These are phyloP conservation scores for Hucho hucho DNA, from an alignment of 2,113 vertebrate genomes.

Conservation along the genomic window DNA sequence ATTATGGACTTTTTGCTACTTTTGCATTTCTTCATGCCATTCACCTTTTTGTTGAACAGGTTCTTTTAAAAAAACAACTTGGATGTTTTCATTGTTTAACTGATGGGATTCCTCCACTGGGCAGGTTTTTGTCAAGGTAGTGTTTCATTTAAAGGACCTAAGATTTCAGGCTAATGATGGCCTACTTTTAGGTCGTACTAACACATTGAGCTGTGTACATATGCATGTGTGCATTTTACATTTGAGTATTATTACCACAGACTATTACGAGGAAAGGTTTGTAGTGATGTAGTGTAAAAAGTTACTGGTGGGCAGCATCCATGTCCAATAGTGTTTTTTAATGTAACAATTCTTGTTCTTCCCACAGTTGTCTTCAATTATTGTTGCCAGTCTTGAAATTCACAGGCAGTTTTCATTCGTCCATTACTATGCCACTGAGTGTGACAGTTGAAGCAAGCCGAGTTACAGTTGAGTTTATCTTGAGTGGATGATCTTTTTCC, in stretches of 20 bases:
- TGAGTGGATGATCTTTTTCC: slow-evolving; percentile 41
- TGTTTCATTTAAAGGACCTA: slow-evolving; percentile 59
- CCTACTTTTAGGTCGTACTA: slow-evolving; percentile 23
- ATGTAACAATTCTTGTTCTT: slow-evolving; percentile 19
- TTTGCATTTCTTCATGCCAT: background rate
- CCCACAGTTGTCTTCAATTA: slow-evolving; percentile 14
- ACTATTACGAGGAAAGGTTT: slow-evolving; percentile 10
- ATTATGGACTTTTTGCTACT: background rate
- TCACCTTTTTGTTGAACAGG: background rate
- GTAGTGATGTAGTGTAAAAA: slow-evolving; percentile 34
- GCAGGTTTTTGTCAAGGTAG: slow-evolving; percentile 29
- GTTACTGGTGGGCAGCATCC: slow-evolving; percentile 37
- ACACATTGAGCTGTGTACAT: slow-evolving; percentile 19
- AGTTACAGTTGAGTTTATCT: slow-evolving; percentile 2
- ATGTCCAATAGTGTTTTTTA: slow-evolving; percentile 51
- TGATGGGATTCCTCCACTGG: slow-evolving; percentile 8
- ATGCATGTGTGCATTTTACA: slow-evolving; percentile 16
- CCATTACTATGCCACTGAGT: background rate
- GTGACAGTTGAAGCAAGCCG: background rate
- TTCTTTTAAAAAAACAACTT: background rate
- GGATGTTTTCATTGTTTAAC: background rate
- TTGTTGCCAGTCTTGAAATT: slow-evolving; percentile 8
- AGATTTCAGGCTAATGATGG: slow-evolving; percentile 14
- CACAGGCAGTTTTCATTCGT: slow-evolving; percentile 30
- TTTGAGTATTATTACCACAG: slow-evolving; percentile 33